A percentile compares a stretch with the other conserved stretches of the same genome.
phyloP scores from a whole-genome alignment of 2,113 vertebrate species.

The Petrocephalus microphthalmus region DNA sequence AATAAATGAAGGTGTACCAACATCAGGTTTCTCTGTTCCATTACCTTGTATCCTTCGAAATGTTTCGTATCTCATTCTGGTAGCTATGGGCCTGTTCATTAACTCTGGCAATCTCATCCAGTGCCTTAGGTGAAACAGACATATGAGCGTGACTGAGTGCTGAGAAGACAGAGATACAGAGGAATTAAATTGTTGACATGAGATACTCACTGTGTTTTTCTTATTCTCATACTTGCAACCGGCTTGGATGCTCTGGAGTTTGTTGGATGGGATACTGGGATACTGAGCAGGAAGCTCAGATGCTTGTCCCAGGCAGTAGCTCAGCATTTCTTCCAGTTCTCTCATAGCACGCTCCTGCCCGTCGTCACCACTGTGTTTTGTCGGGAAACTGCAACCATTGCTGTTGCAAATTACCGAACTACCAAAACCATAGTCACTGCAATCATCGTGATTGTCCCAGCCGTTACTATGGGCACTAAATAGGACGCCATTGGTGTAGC shows the following conservation, averaged over 20 bases:
- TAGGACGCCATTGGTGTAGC: background rate
- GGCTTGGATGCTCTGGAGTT: conserved; percentile 26
- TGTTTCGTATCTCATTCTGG: conserved; percentile 69
- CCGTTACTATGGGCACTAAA: conserved; percentile 29
- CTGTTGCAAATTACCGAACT: background rate
- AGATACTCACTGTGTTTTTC: conserved; percentile 71
- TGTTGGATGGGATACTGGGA: background rate
- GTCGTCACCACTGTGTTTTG: conserved; percentile 34
- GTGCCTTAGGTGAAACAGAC: conserved; percentile 59
- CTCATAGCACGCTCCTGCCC: conserved; percentile 38
- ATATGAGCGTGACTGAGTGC: background rate
- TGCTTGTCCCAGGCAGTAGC: conserved; percentile 54
- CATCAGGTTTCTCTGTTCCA: background rate
- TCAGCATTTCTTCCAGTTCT: conserved; percentile 52
- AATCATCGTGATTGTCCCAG: conserved; percentile 32
- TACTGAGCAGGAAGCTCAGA: conserved; percentile 7
- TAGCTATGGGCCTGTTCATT: conserved; percentile 71
- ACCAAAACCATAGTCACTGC: background rate
- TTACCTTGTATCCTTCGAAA: conserved; percentile 66
- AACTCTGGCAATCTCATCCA: conserved; percentile 79
- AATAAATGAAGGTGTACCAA: background rate
- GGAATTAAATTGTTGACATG: background rate
- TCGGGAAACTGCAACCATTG: conserved; percentile 11
- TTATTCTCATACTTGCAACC: conserved; percentile 43
- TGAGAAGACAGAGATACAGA: conserved; percentile 7